Evolutionary conservation across 2,888 invertebrate species (phyloP), one percentile per base, ranked within the genome.

Genomic region (Limnephilus rhombicus): DNA sequence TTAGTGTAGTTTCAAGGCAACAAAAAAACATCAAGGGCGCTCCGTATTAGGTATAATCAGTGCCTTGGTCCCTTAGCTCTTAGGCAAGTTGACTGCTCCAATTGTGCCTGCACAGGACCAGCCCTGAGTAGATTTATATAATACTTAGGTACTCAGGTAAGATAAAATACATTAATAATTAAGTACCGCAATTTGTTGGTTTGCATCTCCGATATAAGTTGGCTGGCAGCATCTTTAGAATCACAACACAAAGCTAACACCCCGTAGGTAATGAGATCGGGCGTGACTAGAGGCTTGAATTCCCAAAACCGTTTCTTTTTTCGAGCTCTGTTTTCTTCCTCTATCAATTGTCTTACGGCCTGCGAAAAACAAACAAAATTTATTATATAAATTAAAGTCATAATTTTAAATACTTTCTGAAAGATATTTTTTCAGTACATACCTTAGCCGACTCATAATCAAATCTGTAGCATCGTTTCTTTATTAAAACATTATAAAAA

Each of bases 401-500:
- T 83, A 2, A 37, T 83, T 83, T 18, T 15, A 85, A 24, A 85
- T 13, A 49, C 9, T 29, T 85, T 34, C 18, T 85, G 7, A 9
- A 41, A 45, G 12, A 85, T 85, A 49, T n/a, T 29, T n/a, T 12
- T n/a, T 37, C 29, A 37, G 37, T 34, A 96, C 96, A 95, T 96
- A 98, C 98, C 95, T 97, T 97, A 24, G 98, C 98, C 94, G 96
- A 96, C 90, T 97, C 96, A 94, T 97, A 97, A 94, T 98, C 97
- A 92, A 95, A 96, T 94, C 98, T 96, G 94, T 97, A 95, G 94
- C 97, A 97, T 92, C 98, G 96, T 94, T 97, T 98, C 94, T 98
- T 98, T 90, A 99, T 98, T 15, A 99, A 96, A 95, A 98, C 97
- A 95, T 99, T 99, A 94, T 97, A 98, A 95, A 99, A 98, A 94